These are phyloP conservation scores for Siphlonurus alternatus DNA, from an alignment of 2,888 invertebrate genomes.

Conservation along the genomic window DNA sequence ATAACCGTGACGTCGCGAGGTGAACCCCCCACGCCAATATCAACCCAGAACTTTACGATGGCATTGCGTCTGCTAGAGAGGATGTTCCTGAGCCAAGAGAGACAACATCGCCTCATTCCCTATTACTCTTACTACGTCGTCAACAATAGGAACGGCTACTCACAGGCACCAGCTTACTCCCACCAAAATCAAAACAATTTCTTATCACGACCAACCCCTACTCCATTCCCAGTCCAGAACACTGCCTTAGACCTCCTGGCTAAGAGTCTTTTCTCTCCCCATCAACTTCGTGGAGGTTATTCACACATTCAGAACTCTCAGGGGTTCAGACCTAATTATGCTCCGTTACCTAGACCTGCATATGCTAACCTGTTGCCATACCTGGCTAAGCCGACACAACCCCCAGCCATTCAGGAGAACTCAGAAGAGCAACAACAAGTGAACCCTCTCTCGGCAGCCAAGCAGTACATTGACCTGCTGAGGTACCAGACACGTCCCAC, in stretches of 20 bases:
- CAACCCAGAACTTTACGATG: background rate
- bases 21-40: background rate
- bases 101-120: background rate
- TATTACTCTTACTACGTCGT: background rate
- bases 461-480: background rate
- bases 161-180: background rate
- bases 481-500: background rate
- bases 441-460: background rate
- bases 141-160: background rate
- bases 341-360: background rate
- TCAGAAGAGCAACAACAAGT: background rate
- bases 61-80: background rate
- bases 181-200: no score
- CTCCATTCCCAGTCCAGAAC: background rate
- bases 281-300: no score
- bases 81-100: background rate
- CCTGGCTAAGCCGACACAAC: background rate
- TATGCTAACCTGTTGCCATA: background rate
- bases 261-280: background rate
- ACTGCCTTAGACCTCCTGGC: background rate
- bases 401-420: background rate
- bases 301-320: background rate
- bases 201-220: background rate
- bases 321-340: background rate
- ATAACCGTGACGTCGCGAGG: background rate